These are phyloP conservation scores for Psix sp. DNA, from an alignment of 1,140 invertebrate genomes.

Conservation along the genomic window DNA sequence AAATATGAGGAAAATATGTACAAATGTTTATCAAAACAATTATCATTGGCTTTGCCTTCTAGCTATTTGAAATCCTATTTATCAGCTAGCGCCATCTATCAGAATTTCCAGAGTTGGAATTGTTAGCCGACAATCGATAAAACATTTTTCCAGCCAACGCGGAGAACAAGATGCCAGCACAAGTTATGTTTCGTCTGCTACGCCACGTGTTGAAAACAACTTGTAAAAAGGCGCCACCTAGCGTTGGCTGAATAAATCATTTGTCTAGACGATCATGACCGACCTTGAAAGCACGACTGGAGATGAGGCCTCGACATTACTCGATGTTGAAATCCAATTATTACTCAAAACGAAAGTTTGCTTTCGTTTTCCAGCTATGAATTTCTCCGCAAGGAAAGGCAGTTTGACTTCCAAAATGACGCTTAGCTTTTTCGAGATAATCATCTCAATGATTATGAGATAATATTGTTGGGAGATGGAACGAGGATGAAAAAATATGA, in stretches of 20 bases:
- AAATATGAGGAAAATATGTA: too few species aligned
- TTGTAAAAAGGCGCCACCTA: slow-evolving; percentile 60
- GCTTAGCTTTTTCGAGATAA: too few species aligned
- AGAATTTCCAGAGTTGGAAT: not conserved
- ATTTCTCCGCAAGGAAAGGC: too few species aligned
- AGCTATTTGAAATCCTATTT: too few species aligned
- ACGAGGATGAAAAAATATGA: too few species aligned
- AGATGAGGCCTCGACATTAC: slow-evolving; percentile 69
- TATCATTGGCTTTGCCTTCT: too few species aligned
- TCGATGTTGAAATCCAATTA: slow-evolving; percentile 47
- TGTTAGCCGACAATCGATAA: slow-evolving; percentile 11
- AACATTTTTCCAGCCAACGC: not conserved
- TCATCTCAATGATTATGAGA: too few species aligned
- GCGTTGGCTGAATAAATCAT: slow-evolving; percentile 3
- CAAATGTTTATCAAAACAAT: too few species aligned
- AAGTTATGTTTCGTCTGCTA: slow-evolving; percentile 36
- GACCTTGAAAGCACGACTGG: slow-evolving; percentile 72
- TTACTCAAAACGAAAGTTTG: slow-evolving; percentile 25
- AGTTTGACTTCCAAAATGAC: too few species aligned
- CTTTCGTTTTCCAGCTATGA: slow-evolving; percentile 15
- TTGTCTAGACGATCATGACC: slow-evolving; percentile 62
- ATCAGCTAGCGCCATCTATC: too few species aligned
- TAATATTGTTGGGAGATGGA: too few species aligned
- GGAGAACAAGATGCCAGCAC: slow-evolving; percentile 27
- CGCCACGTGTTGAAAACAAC: slow-evolving; percentile 36